phyloP scores from a whole-genome alignment of 2,888 invertebrate species.

The Dryobotodes eremita region DNA sequence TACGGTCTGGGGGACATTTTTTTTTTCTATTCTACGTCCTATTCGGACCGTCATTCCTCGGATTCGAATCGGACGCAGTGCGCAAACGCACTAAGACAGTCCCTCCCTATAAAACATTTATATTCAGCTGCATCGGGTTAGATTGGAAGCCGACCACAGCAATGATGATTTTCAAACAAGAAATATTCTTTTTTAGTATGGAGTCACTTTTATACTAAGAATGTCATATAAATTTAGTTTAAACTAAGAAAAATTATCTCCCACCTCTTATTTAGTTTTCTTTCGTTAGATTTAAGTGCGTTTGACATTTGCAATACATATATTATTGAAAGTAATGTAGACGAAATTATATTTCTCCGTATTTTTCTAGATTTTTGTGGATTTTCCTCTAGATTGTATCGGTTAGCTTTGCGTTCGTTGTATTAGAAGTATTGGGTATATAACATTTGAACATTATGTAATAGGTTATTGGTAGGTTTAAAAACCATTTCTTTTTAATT shows the following conservation, averaged over 20 bases:
- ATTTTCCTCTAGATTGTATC: slow-evolving; percentile 18
- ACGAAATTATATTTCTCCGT: slow-evolving; percentile 35
- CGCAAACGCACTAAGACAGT: no score
- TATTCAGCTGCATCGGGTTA: background rate
- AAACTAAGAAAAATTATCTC: slow-evolving; percentile 59
- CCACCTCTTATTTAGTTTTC: slow-evolving; percentile 54
- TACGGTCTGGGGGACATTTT: no score
- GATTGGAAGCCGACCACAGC: background rate
- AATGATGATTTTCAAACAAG: background rate
- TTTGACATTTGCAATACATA: slow-evolving; percentile 61
- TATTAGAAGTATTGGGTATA: slow-evolving; percentile 30
- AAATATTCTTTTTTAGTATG: accelerated
- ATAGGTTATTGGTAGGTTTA: background rate
- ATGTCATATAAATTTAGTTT: slow-evolving; percentile 38
- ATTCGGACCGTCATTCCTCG: no score
- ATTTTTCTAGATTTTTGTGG: slow-evolving; percentile 33
- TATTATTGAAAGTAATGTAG: slow-evolving; percentile 43
- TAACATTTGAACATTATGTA: slow-evolving; percentile 16
- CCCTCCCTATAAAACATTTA: background rate
- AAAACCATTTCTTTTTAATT: background rate
- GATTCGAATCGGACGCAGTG: no score
- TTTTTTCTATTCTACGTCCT: no score
- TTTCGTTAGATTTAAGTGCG: slow-evolving; percentile 25
- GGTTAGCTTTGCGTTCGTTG: background rate
- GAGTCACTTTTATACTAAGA: slow-evolving; percentile 9